These are phyloP conservation scores for Parnassius apollo DNA, from an alignment of 2,888 invertebrate species.

Conservation along the genomic window DNA sequence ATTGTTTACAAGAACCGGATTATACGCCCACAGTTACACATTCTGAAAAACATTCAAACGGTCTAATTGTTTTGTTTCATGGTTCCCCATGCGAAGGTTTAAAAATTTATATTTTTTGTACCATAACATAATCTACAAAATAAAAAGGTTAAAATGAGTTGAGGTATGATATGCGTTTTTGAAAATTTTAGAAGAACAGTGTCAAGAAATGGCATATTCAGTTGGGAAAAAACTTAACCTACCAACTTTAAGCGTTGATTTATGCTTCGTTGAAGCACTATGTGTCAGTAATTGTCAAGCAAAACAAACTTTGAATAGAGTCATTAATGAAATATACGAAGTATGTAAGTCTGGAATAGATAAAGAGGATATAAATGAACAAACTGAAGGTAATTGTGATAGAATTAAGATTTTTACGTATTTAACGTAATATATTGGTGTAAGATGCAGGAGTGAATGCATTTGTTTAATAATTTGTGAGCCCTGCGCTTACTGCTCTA, in stretches of 20 bases:
- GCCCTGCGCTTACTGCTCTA: too few species aligned
- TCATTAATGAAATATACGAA: constrained; percentile 58
- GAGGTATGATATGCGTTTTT: neutral
- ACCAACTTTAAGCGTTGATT: constrained; percentile 75
- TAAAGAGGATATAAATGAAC: constrained; percentile 39
- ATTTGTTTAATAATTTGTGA: too few species aligned
- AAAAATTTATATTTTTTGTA: too few species aligned
- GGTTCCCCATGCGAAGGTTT: constrained; percentile 71
- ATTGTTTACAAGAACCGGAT: constrained; percentile 48
- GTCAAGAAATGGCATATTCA: constrained; percentile 66
- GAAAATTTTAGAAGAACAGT: constrained; percentile 51
- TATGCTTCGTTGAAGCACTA: constrained; percentile 71
- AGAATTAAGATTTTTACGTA: too few species aligned
- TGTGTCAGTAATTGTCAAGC: constrained; percentile 49
- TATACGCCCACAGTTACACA: constrained; percentile 32
- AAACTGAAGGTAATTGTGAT: constrained; percentile 44
- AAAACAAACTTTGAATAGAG: constrained; percentile 43
- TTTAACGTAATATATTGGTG: too few species aligned
- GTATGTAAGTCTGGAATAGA: constrained; percentile 34
- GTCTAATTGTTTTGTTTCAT: constrained; percentile 64
- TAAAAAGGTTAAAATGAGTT: neutral
- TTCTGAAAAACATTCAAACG: constrained; percentile 51
- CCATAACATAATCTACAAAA: neutral
- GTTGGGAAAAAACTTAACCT: constrained; percentile 64
- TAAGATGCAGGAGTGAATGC: too few species aligned